These are phyloP conservation scores for Corvus hawaiiensis DNA, from an alignment of 2,113 vertebrate genomes.

Conservation along the genomic window DNA sequence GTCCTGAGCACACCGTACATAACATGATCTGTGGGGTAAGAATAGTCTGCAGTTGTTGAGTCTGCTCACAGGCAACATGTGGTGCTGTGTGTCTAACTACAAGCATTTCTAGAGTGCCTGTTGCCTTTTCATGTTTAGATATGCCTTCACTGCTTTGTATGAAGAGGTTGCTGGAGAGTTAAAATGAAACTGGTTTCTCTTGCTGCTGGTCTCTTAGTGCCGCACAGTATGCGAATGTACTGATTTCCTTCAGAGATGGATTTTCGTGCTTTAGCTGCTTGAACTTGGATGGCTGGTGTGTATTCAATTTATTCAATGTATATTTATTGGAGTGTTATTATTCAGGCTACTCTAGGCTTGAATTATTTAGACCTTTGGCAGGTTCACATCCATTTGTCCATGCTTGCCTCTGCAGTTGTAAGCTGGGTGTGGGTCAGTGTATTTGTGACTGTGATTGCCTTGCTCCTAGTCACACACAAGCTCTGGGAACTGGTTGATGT, in stretches of 20 bases:
- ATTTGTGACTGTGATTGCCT: neutral
- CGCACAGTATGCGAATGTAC: neutral
- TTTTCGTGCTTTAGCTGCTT: neutral
- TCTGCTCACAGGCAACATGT: neutral
- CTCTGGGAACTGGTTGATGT: neutral
- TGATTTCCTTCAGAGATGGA: neutral
- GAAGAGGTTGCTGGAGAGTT: neutral
- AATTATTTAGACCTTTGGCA: neutral
- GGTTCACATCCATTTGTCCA: neutral
- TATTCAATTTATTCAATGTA: neutral
- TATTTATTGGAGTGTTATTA: neutral
- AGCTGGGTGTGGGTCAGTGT: neutral
- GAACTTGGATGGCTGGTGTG: neutral
- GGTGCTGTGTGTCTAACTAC: neutral
- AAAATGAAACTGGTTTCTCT: neutral
- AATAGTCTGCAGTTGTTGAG: conserved; percentile 48
- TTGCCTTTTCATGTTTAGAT: neutral
- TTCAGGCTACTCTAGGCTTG: neutral
- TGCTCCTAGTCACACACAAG: neutral
- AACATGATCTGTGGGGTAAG: conserved; percentile 29
- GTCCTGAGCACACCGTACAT: conserved; percentile 7
- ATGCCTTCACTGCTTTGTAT: neutral
- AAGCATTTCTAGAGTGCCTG: neutral
- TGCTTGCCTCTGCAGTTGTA: neutral
- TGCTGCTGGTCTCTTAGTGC: neutral